phyloP scores from a whole-genome alignment of 2,888 invertebrate genomes.

The Drosophila niveifrons region DNA sequence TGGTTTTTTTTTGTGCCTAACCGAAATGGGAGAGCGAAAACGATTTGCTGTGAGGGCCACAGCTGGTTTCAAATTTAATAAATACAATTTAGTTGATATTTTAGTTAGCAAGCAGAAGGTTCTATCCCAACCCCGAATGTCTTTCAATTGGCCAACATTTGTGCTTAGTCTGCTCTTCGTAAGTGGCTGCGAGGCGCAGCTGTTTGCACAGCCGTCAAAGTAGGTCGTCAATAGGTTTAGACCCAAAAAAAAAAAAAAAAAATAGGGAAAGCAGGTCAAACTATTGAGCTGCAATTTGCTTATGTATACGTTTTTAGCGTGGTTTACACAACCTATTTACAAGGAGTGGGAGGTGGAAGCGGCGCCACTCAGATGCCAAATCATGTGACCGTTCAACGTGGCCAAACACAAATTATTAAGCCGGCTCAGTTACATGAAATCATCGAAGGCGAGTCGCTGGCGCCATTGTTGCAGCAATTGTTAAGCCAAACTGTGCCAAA shows the following conservation, averaged over 20 bases:
- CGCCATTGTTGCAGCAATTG: slow-evolving; percentile 70
- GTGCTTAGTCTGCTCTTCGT: slow-evolving; percentile 33
- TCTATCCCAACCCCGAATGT: slow-evolving; percentile 46
- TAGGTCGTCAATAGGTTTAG: background rate
- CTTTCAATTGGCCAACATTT: slow-evolving; percentile 50
- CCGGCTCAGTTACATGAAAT: slow-evolving; percentile 59
- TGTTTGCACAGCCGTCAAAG: slow-evolving; percentile 66
- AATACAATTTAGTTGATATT: slow-evolving; percentile 49
- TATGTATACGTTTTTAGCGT: slow-evolving; percentile 43
- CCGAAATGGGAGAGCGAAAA: background rate
- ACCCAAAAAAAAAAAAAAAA: too few species aligned
- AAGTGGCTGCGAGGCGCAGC: slow-evolving; percentile 39
- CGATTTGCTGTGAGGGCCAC: slow-evolving; percentile 9
- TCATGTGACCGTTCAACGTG: slow-evolving; percentile 46
- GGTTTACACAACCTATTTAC: slow-evolving; percentile 41
- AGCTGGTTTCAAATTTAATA: slow-evolving; percentile 31
- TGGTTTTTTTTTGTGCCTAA: background rate
- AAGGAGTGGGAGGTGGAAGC: slow-evolving; percentile 1
- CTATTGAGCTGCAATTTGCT: slow-evolving; percentile 49
- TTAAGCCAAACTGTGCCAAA: slow-evolving; percentile 67
- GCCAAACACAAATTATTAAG: slow-evolving; percentile 54
- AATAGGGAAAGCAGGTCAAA: slow-evolving; percentile 57
- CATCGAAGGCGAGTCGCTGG: slow-evolving; percentile 46
- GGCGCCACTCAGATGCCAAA: slow-evolving; percentile 48
- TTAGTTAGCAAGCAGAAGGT: slow-evolving; percentile 43